These are phyloP conservation scores for Aphidoletes aphidimyza DNA, from an alignment of 2,888 invertebrate genomes.

Conservation along the genomic window DNA sequence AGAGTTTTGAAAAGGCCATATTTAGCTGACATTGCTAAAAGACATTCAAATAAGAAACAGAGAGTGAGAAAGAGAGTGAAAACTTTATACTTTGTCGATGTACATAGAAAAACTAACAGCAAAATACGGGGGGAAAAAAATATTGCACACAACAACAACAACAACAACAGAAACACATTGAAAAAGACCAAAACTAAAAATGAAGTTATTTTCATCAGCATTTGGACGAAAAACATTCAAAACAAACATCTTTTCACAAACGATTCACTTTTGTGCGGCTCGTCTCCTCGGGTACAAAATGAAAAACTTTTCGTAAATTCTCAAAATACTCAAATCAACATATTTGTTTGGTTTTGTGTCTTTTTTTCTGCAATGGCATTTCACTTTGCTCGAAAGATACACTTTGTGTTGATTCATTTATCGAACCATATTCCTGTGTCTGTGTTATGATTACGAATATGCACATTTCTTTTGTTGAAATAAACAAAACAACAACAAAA, in stretches of 20 bases:
- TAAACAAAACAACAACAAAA: neutral
- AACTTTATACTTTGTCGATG: neutral
- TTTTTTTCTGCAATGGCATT: no score
- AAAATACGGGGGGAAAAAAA: neutral
- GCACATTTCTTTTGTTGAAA: neutral
- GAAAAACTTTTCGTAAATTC: conserved; percentile 12
- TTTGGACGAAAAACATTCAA: conserved; percentile 1
- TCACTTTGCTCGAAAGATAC: neutral
- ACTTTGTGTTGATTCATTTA: neutral
- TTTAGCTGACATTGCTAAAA: neutral
- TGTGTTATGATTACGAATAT: neutral
- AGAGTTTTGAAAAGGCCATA: neutral
- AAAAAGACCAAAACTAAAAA: neutral
- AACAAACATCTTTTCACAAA: neutral
- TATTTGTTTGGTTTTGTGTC: neutral
- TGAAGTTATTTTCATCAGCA: conserved; percentile 32
- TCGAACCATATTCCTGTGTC: neutral
- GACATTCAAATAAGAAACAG: neutral
- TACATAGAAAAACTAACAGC: neutral
- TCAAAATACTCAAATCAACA: conserved; percentile 39
- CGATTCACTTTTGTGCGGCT: neutral
- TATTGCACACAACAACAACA: no score
- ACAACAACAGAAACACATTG: neutral
- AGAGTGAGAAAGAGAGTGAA: neutral
- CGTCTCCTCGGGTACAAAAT: no score